These are phyloP conservation scores for Spondyliosoma cantharus DNA, from an alignment of 2,797 vertebrate species.

Conservation along the genomic window DNA sequence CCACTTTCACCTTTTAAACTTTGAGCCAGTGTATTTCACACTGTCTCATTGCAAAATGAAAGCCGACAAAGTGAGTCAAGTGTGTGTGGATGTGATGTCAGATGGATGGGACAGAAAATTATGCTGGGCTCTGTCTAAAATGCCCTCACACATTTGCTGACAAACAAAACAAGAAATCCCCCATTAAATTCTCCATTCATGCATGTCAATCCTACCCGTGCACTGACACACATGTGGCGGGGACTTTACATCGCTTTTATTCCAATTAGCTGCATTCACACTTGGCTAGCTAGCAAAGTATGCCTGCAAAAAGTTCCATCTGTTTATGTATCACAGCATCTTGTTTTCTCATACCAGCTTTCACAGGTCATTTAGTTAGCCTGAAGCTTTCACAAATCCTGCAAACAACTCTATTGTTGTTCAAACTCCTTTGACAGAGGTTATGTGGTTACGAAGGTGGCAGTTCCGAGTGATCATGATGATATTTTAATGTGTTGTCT, in stretches of 20 bases:
- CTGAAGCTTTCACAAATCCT: constrained; percentile 39
- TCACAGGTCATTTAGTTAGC: constrained; percentile 61
- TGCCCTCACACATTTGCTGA: constrained; percentile 14
- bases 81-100: neutral
- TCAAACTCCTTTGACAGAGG: constrained; percentile 40
- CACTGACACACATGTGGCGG: constrained; percentile 27
- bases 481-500: constrained; percentile 37
- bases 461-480: constrained; percentile 13
- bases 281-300: constrained; percentile 55
- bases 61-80: neutral
- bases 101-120: neutral
- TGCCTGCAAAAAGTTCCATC: constrained; percentile 59
- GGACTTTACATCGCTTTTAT: constrained; percentile 39
- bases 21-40: neutral
- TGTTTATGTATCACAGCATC: constrained; percentile 61
- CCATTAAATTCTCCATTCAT: constrained; percentile 38
- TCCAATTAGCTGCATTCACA: constrained; percentile 73
- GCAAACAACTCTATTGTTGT: constrained; percentile 45
- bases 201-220: constrained; percentile 32
- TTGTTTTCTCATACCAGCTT: constrained; percentile 55
- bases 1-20: neutral
- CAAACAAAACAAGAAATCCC: constrained; percentile 32
- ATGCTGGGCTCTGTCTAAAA: neutral
- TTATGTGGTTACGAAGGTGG: constrained; percentile 43
- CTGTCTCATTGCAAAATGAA: neutral